phyloP scores from a whole-genome alignment of 2,888 invertebrate species.

The Leucophenga maculata region DNA sequence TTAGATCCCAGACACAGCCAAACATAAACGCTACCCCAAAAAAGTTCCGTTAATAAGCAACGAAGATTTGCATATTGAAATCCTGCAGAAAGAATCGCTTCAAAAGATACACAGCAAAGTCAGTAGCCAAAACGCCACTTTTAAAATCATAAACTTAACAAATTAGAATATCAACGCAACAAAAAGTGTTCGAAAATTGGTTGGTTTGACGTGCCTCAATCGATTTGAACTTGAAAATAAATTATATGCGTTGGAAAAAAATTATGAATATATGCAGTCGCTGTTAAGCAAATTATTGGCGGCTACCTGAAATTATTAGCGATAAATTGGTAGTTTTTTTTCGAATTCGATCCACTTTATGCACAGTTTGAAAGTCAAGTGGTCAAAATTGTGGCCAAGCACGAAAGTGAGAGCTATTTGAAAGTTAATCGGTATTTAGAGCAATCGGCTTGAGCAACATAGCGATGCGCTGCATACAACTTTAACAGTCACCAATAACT shows the following conservation, averaged over 20 bases:
- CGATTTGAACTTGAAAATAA: neutral
- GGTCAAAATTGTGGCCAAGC: constrained; percentile 5
- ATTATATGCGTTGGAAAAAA: neutral
- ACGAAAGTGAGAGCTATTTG: neutral
- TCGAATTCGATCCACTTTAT: neutral
- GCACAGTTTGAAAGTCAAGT: neutral
- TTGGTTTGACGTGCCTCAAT: neutral
- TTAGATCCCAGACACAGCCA: neutral
- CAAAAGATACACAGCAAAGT: neutral
- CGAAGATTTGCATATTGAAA: constrained; percentile 12
- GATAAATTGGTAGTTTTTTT: neutral
- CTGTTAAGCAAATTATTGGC: constrained; percentile 13
- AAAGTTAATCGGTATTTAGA: too few relatives aligned
- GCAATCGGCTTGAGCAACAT: too few relatives aligned
- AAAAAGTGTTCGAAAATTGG: neutral
- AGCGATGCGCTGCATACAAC: too few relatives aligned
- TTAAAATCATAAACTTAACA: constrained; percentile 22
- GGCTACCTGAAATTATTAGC: constrained; percentile 13
- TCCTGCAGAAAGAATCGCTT: neutral
- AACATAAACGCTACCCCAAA: neutral
- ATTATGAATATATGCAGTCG: neutral
- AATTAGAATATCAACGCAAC: constrained; percentile 7
- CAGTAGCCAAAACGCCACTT: constrained; percentile 12
- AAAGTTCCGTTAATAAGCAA: neutral
- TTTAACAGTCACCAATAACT: too few relatives aligned